Evolutionary conservation across 2,113 vertebrate species (phyloP).

Genomic region (Pachycephala philippinensis): DNA sequence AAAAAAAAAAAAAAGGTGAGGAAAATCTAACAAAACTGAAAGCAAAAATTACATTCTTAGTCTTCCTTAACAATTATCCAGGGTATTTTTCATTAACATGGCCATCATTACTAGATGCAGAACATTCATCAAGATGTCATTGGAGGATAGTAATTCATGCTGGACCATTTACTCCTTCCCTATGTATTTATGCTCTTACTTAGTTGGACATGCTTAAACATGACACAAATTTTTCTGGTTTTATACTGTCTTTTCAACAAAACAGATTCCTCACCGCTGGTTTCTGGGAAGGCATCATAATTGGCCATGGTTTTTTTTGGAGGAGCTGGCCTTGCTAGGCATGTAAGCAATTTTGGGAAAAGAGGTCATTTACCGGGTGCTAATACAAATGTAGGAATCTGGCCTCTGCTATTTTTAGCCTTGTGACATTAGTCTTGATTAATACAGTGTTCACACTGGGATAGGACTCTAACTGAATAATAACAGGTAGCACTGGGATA

Average conservation of each 20-base stretch:
- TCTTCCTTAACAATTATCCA: neutral
- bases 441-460: neutral
- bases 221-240: neutral
- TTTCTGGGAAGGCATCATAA: neutral
- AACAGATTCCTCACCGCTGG: neutral
- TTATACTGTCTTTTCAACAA: neutral
- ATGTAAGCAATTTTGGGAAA: neutral
- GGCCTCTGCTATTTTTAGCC: neutral
- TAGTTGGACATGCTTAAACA: neutral
- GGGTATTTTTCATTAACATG: neutral
- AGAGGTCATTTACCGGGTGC: neutral
- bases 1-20: neutral
- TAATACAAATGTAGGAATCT: neutral
- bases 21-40: neutral
- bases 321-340: neutral
- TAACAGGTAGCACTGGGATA: neutral
- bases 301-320: neutral
- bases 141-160: neutral
- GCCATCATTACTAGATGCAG: neutral
- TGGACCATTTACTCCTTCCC: neutral
- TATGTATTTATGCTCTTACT: neutral
- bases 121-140: neutral
- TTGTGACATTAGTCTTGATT: neutral
- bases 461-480: neutral
- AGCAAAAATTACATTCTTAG: neutral